Evolutionary conservation across 2,888 invertebrate species (phyloP), one percentile per base, ranked within the genome.

Genomic region (Yponomeuta evonymella): DNA sequence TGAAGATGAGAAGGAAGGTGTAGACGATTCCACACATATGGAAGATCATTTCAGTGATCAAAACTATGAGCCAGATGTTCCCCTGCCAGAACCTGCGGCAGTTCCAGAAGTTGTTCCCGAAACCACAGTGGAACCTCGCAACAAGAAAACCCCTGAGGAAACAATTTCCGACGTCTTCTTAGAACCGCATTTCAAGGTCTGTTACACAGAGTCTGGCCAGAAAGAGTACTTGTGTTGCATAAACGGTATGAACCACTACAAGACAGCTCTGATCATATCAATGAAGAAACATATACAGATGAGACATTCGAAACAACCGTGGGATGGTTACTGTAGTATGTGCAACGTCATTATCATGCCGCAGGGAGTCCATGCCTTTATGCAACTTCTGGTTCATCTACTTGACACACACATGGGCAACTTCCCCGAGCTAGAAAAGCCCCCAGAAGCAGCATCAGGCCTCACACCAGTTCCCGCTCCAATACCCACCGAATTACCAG

Each of bases 241-340:
- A 68, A 90, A 90, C 73, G 84, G 85, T 33, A 80, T 83, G 51
- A 78, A 80, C 70, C 90, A 91, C 76, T 92, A 93, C 36, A 84
- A 82, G 75, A 89, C 88, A 0, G 76, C 83, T 5, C 81, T 91
- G 30, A 75, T 90, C 51, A 92, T 92, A 76, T 90, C 90, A 2
- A 83, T 92, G 75, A 92, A 90, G 74, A 90, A 88, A 76, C 91
- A 91, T 72, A 83, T 90, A 1, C 89, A 90, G 76, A 72, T 77
- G 0, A 89, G 88, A 74, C 92, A 92, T 73, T 74, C 76, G 4
- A 69, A 72, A n/a, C 88, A 93, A 48, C 80, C 78, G 33, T 94
- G 94, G 94, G 91, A 92, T 73, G 94, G 94, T 1, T 92, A 87
- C 75, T 94, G 94, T 76, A 82, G 77, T 70, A 75, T 89, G 12